Percentiles rank a stretch among this genome's conserved stretches.
These are phyloP conservation scores for Bombus sibiricus DNA, from an alignment of 1,140 invertebrate genomes.

Conservation along the genomic window DNA sequence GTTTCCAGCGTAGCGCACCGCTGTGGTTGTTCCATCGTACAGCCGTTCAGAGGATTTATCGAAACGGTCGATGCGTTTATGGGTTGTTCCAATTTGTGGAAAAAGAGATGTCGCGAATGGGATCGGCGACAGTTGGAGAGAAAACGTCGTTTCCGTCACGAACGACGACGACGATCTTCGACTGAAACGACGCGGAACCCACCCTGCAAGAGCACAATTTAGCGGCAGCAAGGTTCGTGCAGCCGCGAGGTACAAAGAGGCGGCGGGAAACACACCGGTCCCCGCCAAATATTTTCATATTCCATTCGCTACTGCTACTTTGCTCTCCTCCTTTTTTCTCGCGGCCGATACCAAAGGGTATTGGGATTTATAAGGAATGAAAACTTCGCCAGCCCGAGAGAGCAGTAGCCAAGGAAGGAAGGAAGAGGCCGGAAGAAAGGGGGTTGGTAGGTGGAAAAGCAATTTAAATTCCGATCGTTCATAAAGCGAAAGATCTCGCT, in stretches of 20 bases:
- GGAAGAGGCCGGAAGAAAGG: neutral
- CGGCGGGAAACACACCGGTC: constrained; percentile 37
- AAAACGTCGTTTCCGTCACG: neutral
- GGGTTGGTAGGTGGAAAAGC: constrained; percentile 64
- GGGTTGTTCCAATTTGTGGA: neutral
- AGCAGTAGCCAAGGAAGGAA: neutral
- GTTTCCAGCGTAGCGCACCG: neutral
- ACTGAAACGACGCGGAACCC: neutral
- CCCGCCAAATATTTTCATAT: constrained; percentile 68
- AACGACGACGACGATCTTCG: neutral
- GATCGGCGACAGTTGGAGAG: too few relatives aligned
- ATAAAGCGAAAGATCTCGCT: constrained; percentile 70
- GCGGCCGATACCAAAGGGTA: constrained; percentile 71
- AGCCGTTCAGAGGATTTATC: neutral
- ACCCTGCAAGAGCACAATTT: constrained; percentile 13
- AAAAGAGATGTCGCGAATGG: neutral
- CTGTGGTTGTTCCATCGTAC: neutral
- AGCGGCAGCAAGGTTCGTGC: neutral
- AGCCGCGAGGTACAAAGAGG: constrained; percentile 54
- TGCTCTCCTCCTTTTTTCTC: constrained; percentile 30
- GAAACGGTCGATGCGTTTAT: neutral
- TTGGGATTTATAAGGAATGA: constrained; percentile 76
- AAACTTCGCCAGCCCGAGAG: constrained; percentile 57
- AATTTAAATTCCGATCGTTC: constrained; percentile 78
- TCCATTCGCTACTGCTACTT: constrained; percentile 67